Evolutionary conservation across 2,888 invertebrate species (phyloP), one percentile per base, ranked within the genome.

Genomic region (Dryomyza anilis): DNA sequence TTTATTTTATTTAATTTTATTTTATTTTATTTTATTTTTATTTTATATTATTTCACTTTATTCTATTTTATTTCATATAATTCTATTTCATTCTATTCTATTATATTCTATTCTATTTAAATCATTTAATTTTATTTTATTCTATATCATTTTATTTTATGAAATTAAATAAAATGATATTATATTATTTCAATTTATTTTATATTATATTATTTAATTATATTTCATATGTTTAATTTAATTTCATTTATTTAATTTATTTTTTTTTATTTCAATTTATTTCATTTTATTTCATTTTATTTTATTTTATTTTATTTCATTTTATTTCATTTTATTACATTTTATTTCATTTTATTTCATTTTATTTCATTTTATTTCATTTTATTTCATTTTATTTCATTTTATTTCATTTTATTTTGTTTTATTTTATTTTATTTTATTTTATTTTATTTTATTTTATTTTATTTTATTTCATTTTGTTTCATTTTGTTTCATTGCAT

Each of bases 401-500:
- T 56, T 33, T 3, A 33, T 30, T 55, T 55, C 3, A 55, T 55
- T 55, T 55, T 16, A 30, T 55, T n/a, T 53, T n/a, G 16, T 55
- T 50, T 50, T 50, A 50, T 30, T 30, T 55, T 55, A 55, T 50
- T 12, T 21, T 21, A 21, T 50, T 16, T 21, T 21, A 21, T 50
- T 50, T 33, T 6, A 33, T 33, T 6, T 33, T 33, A 33, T 33
- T 33, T 8, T 46, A 64, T 64, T 55, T 48, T 50, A 64, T 68
- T 71, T 69, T 67, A 52, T 63, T 50, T 50, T 50, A 33, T 29
- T 25, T 64, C n/a, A 16, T 19, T 30, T 12, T 53, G 36, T 23
- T 16, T 45, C 7, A 33, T 29, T 36, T 64, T 50, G 27, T 53
- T 29, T 25, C 25, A 3, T 29, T 52, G 21, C 19, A 29, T 25